These are phyloP conservation scores for Macaria notata DNA, from an alignment of 2,888 invertebrate species.

Conservation along the genomic window DNA sequence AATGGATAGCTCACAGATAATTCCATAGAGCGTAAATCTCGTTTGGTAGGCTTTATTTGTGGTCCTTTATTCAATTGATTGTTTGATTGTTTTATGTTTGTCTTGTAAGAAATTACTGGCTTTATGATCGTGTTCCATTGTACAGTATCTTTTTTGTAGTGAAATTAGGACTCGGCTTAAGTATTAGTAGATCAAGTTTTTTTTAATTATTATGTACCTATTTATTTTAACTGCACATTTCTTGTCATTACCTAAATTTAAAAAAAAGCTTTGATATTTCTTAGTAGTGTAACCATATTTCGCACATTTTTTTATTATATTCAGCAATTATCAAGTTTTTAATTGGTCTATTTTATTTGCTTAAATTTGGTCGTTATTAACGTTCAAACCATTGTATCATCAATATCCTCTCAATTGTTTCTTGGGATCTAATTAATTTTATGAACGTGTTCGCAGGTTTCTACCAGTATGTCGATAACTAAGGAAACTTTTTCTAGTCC, in stretches of 20 bases:
- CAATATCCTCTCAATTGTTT: constrained; percentile 19
- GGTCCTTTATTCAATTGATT: neutral
- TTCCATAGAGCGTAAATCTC: constrained; percentile 13
- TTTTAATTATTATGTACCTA: too few species aligned
- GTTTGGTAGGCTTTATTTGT: constrained; percentile 6
- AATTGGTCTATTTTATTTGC: neutral
- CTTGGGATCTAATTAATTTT: constrained; percentile 28
- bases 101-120: too few species aligned
- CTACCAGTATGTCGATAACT: constrained; percentile 24
- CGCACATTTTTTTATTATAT: too few species aligned
- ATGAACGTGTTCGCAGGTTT: constrained; percentile 25
- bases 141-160: neutral
- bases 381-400: constrained; percentile 14
- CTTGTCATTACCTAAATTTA: too few species aligned
- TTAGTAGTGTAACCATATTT: too few species aligned
- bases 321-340: too few species aligned
- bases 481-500: constrained; percentile 33
- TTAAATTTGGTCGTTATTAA: constrained; percentile 8
- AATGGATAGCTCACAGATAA: constrained; percentile 36
- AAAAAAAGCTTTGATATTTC: too few species aligned
- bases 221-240: too few species aligned
- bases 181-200: too few species aligned
- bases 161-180: neutral
- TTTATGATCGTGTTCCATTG: neutral
- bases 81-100: neutral